Percentiles rank a stretch among this genome's conserved stretches.
Evolutionary conservation across 2,888 invertebrate genomes (phyloP).

Genomic region (Leptarthrus brevirostris): DNA sequence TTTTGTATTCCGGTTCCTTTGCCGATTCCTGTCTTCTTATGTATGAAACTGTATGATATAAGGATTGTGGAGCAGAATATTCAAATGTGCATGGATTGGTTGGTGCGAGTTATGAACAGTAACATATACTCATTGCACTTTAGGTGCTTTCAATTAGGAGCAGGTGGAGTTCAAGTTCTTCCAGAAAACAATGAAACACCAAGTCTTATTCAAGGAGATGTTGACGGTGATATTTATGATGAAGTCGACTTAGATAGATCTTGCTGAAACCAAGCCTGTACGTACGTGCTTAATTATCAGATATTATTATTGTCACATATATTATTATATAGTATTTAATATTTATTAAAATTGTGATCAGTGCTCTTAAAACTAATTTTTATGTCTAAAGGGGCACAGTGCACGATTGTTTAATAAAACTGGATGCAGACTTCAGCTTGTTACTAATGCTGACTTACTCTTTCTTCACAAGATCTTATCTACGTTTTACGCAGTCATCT

Average conservation of each 20-base stretch:
- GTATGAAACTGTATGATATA: conserved; percentile 47
- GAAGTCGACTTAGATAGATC: conserved; percentile 42
- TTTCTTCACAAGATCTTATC: no score
- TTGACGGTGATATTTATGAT: conserved; percentile 47
- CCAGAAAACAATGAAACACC: conserved; percentile 1
- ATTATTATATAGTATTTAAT: no score
- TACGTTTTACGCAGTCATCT: no score
- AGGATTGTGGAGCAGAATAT: conserved; percentile 30
- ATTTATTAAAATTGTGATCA: no score
- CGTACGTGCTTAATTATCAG: neutral
- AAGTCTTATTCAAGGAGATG: conserved; percentile 1
- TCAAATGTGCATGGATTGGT: conserved; percentile 51
- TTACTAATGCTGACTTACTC: no score
- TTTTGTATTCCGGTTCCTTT: conserved; percentile 50
- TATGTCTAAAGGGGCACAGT: no score
- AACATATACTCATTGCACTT: conserved; percentile 48
- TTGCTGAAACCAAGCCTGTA: no score
- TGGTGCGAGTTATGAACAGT: conserved; percentile 25
- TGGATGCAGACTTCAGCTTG: no score
- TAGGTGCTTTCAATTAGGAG: conserved; percentile 41
- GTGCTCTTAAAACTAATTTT: no score
- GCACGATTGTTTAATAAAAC: no score
- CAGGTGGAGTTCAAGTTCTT: conserved; percentile 31
- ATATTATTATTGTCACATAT: neutral
- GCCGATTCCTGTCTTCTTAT: conserved; percentile 47